Percentiles rank a stretch among this genome's conserved stretches.
These are phyloP conservation scores for Anguilla obscura DNA, from an alignment of 2,797 vertebrate genomes.

Conservation along the genomic window DNA sequence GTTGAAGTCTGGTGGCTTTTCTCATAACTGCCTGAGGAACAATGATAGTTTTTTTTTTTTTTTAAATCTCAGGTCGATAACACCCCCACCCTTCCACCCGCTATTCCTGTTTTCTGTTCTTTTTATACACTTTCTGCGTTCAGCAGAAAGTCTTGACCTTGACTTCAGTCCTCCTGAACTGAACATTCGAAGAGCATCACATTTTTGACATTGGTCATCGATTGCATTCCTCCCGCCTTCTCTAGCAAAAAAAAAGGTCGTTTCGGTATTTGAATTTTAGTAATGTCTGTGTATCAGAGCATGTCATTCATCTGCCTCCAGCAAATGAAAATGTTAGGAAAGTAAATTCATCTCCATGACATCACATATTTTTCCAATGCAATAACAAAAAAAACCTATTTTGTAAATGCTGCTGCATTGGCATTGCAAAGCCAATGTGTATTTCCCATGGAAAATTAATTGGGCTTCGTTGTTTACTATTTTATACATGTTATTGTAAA, in stretches of 20 bases:
- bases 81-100: slow-evolving; percentile 10
- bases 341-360: not conserved
- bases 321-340: not conserved
- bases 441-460: not conserved
- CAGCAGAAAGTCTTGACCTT: slow-evolving; percentile 23
- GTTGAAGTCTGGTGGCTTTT: slow-evolving; percentile 31
- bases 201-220: slow-evolving; percentile 3
- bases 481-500: not conserved
- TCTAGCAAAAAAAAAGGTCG: not conserved
- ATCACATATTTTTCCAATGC: not conserved
- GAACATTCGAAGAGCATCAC: not conserved
- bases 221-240: not conserved
- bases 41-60: slow-evolving; percentile 17
- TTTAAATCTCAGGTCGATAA: slow-evolving; percentile 27
- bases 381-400: not conserved
- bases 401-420: not conserved
- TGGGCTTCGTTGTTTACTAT: not conserved
- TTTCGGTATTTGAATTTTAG: not conserved
- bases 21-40: slow-evolving; percentile 34
- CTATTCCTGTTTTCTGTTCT: not conserved
- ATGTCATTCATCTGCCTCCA: not conserved
- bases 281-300: not conserved
- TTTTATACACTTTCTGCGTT: not conserved
- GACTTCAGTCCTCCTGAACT: slow-evolving; percentile 12
- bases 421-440: not conserved